A percentile compares a stretch with the other conserved stretches of the same genome.
Evolutionary conservation across 2,888 invertebrate species (phyloP).

Genomic region (Acanthosoma haemorrhoidale): DNA sequence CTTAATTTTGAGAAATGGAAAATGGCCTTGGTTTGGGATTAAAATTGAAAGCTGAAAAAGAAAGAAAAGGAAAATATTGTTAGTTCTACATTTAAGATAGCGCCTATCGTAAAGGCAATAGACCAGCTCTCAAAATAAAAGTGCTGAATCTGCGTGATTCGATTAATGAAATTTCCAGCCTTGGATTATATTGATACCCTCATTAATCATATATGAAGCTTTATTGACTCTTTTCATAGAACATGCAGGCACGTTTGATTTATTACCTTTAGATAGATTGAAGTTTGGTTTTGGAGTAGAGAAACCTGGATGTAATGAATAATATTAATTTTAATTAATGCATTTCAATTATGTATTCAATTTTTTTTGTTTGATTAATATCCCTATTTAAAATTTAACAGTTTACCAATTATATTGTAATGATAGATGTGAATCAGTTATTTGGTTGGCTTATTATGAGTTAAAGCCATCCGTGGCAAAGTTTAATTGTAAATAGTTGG

Average conservation of each 20-base stretch:
- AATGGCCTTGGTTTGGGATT: conserved; percentile 58
- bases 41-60: conserved; percentile 57
- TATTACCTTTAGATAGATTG: conserved; percentile 26
- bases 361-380: no score
- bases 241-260: conserved; percentile 18
- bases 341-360: no score
- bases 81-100: neutral
- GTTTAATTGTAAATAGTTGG: no score
- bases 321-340: neutral
- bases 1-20: conserved; percentile 46
- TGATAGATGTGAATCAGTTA: no score
- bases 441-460: no score
- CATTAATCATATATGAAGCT: neutral
- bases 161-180: neutral
- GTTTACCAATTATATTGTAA: no score
- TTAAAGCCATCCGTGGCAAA: no score
- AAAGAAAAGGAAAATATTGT: conserved; percentile 40
- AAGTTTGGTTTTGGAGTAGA: conserved; percentile 23
- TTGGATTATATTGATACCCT: conserved; percentile 4
- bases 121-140: conserved; percentile 25
- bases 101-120: conserved; percentile 1
- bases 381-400: no score
- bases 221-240: neutral
- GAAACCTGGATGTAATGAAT: conserved; percentile 16
- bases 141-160: conserved; percentile 26